Conservation (phyloP, 1,140 invertebrate species). For the Scaptomyza graminum region DNA sequence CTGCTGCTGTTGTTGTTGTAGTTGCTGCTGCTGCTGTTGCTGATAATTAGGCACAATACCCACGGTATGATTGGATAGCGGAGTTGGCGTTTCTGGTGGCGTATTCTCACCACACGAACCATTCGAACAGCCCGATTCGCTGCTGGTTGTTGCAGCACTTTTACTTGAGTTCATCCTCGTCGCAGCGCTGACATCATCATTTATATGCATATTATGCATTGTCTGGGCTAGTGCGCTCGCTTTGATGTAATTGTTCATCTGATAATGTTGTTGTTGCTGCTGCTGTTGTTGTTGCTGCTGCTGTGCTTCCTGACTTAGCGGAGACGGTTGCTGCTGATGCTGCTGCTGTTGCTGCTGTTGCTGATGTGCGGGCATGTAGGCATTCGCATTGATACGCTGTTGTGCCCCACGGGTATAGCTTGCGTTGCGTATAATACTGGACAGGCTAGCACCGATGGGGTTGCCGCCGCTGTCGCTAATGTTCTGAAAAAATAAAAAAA, state of each 20-base stretch:
- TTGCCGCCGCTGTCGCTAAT: conserved; percentile 61
- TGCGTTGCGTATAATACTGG: conserved; percentile 72
- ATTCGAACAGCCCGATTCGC: conserved; percentile 81
- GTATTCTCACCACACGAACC: conserved; percentile 78
- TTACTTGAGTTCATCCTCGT: conserved; percentile 69
- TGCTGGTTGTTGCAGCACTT: conserved; percentile 70
- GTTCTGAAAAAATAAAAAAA: conserved; percentile 41
- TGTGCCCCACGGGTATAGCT: conserved; percentile 68
- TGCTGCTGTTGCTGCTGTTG: conserved; percentile 63
- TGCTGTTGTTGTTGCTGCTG: conserved; percentile 49
- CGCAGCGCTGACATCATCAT: conserved; percentile 58
- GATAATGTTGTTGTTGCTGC: conserved; percentile 61
- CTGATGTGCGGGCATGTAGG: conserved; percentile 66
- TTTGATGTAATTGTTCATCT: conserved; percentile 63
- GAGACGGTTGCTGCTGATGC: conserved; percentile 69
- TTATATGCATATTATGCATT: conserved; percentile 77
- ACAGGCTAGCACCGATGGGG: conserved; percentile 61
- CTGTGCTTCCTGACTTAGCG: conserved; percentile 78
- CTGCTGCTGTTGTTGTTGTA: conserved; percentile 39
- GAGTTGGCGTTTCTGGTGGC: conserved; percentile 79
- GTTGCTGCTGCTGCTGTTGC: conserved; percentile 25
- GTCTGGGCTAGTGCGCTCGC: conserved; percentile 46
- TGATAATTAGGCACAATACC: conserved; percentile 39
- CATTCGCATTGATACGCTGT: conserved; percentile 69
- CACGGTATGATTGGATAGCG: conserved; percentile 52